These are phyloP conservation scores for Hypomecis atomaria DNA, from an alignment of 2,888 invertebrate species.

Conservation along the genomic window DNA sequence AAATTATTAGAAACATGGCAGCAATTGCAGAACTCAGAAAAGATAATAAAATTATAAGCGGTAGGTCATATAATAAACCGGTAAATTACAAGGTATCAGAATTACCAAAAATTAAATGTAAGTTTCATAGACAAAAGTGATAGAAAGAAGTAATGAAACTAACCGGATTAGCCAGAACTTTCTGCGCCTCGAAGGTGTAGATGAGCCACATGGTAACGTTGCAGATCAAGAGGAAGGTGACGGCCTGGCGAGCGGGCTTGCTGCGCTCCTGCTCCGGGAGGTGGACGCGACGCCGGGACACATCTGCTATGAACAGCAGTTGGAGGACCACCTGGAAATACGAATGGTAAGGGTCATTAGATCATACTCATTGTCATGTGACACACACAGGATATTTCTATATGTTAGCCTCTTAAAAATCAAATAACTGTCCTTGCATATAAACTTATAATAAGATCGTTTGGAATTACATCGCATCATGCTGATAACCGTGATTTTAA, in stretches of 20 bases:
- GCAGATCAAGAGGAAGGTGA: conserved; percentile 97
- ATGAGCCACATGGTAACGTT: conserved; percentile 99
- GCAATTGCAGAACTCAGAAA: background rate
- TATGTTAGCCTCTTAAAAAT: too few relatives aligned
- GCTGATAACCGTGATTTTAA: too few relatives aligned
- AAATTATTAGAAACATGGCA: background rate
- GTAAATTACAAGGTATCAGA: too few relatives aligned
- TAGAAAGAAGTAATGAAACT: conserved; percentile 52
- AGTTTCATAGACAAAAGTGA: too few relatives aligned
- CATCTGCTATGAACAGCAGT: conserved; percentile 96
- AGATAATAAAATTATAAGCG: too few relatives aligned
- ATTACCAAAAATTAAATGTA: too few relatives aligned
- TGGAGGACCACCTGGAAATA: conserved; percentile 92
- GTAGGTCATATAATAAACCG: too few relatives aligned
- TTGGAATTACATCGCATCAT: too few relatives aligned
- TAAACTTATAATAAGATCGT: too few relatives aligned
- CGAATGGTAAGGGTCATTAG: background rate
- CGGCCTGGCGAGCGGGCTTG: conserved; percentile 97
- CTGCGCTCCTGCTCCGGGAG: conserved; percentile 96
- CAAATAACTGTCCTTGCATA: too few relatives aligned
- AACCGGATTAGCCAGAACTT: conserved; percentile 96
- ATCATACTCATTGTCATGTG: background rate
- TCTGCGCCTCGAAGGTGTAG: conserved; percentile 97
- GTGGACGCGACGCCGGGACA: conserved; percentile 95
- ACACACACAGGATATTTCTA: too few relatives aligned